Conservation (phyloP, 2,888 invertebrate genomes). For the Carcina quercana region DNA sequence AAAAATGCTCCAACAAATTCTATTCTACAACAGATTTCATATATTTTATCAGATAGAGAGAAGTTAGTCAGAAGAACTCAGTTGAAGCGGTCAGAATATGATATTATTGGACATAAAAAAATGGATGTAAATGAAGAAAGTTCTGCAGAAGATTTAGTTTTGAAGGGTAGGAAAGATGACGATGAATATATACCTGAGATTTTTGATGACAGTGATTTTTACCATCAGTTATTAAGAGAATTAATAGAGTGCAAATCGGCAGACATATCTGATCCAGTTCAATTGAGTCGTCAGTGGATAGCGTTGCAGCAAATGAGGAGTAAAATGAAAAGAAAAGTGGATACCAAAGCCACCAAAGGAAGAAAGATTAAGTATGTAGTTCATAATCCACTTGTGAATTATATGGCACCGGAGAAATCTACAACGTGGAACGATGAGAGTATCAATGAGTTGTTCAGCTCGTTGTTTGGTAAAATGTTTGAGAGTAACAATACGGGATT, state of each 20-base stretch:
- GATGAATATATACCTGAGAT: conserved; percentile 86
- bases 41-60: conserved; percentile 84
- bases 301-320: conserved; percentile 92
- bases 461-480: conserved; percentile 83
- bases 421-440: conserved; percentile 84
- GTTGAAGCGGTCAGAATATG: conserved; percentile 82
- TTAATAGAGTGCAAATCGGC: conserved; percentile 93
- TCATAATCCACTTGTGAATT: conserved; percentile 90
- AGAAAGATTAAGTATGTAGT: conserved; percentile 91
- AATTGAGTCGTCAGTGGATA: conserved; percentile 92
- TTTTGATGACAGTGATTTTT: conserved; percentile 98
- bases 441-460: conserved; percentile 85
- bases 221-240: conserved; percentile 93
- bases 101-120: conserved; percentile 76
- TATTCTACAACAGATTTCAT: conserved; percentile 88
- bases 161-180: conserved; percentile 46
- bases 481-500: conserved; percentile 57
- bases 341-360: conserved; percentile 96
- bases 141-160: conserved; percentile 27
- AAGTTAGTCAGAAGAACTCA: conserved; percentile 87
- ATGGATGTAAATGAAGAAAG: conserved; percentile 22
- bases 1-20: conserved; percentile 77
- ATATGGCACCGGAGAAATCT: conserved; percentile 87
- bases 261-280: conserved; percentile 87
- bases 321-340: conserved; percentile 94